phyloP scores from a whole-genome alignment of 1,140 invertebrate species.

The Sipha flava region DNA sequence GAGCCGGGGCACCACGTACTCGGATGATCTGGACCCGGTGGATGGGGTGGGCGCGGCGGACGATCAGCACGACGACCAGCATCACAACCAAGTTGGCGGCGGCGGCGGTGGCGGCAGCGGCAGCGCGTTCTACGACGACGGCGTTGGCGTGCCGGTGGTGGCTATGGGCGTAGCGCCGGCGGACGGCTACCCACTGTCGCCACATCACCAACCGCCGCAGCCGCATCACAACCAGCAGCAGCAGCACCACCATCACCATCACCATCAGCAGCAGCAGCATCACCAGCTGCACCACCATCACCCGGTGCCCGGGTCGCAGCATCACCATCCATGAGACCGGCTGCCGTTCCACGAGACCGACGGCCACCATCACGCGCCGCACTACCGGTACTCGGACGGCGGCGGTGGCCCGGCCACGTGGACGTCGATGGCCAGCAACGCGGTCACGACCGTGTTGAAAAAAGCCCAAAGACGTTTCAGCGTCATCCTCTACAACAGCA shows the following conservation, averaged over 20 bases:
- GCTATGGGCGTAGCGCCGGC: not conserved
- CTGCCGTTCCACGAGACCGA: constrained; percentile 22
- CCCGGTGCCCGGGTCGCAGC: not conserved
- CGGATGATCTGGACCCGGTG: constrained; percentile 46
- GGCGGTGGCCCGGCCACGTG: constrained; percentile 28
- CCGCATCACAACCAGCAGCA: not conserved
- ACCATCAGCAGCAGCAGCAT: not conserved
- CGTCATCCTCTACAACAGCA: constrained; percentile 26
- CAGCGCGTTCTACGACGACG: not conserved
- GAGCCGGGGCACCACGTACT: constrained; percentile 47
- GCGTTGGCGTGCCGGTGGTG: not conserved
- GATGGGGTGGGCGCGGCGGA: constrained; percentile 36
- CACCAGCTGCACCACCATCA: too few species aligned
- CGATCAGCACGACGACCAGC: not conserved
- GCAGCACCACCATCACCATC: not conserved
- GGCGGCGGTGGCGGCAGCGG: not conserved
- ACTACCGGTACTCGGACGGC: constrained; percentile 25
- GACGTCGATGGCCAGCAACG: constrained; percentile 28
- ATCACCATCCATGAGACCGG: constrained; percentile 18
- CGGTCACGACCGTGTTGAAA: constrained; percentile 12
- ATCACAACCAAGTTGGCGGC: not conserved
- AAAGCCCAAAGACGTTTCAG: constrained; percentile 27
- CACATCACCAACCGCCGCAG: not conserved
- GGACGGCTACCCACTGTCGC: not conserved
- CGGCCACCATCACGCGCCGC: not conserved